Base-by-base conservation (phyloP, 2,113 vertebrate genomes). In the Malurus melanocephalus region DNA sequence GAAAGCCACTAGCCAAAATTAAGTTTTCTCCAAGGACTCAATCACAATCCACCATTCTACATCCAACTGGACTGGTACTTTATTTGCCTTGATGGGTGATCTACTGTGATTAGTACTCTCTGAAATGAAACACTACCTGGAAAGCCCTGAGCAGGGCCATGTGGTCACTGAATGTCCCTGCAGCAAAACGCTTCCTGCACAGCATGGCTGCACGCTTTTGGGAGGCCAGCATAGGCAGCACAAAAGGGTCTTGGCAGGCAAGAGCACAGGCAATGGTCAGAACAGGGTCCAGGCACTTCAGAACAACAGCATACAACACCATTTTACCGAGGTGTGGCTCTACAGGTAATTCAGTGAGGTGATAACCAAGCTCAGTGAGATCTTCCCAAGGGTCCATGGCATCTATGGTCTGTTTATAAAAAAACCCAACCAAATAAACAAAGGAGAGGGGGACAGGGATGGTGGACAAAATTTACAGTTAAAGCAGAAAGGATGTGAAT, bases 301-400 rank as follows among this genome's bases (percentile, higher is more conserved):
- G 95, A 78, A 99, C 98, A 65, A 99, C 98, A 46, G 98, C 98
- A 60, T 98, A 99, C 35, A 99, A 91, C 85, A 99, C 98, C 99
- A 99, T 99, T 98, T 99, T 99, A 55, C 99, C 99, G 61, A 99
- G 97, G 93, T 99, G 98, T 28, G 99, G 99, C 80, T 99, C 99
- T 61, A 99, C 97, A 23, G 98, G 98, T 59, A 99, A 97, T 53
- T 99, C 98, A 66, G 98, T 98, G 87, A 99, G 97, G 90, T 99
- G 98, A 95, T 97, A 98, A 49, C 99, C 99, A 88, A 99, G 97
- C 88, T 98, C 98, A 21, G 98, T 99, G 89, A 99, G 97, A 94
- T 99, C 98, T 96, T 99, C 99, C 96, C 97, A 97, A 8, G 97
- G 91, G 86, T 99, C 98, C 98, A 99, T 98, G 27, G 99, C 99